These are phyloP conservation scores for Pelodytes ibericus DNA, from an alignment of 2,797 vertebrate species.

Conservation along the genomic window DNA sequence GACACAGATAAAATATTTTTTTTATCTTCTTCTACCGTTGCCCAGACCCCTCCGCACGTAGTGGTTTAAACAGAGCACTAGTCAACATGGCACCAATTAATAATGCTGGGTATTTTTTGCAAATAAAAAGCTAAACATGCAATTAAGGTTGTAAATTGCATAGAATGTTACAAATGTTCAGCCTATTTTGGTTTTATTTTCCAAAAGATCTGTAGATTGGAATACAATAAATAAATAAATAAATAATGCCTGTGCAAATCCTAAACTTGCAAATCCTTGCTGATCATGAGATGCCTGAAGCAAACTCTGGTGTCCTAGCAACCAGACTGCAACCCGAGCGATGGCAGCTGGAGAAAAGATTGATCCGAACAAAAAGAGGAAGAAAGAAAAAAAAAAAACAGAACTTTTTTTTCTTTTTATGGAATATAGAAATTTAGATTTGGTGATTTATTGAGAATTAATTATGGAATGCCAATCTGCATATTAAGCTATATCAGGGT, in stretches of 20 bases:
- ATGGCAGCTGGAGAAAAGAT: constrained; percentile 62
- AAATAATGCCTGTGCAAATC: constrained; percentile 56
- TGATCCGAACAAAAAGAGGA: constrained; percentile 40
- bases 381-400: neutral
- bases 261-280: constrained; percentile 68
- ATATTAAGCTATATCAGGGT: too few relatives aligned
- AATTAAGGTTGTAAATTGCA: too few relatives aligned
- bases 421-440: constrained; percentile 32
- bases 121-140: too few relatives aligned
- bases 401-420: neutral
- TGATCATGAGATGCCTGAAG: constrained; percentile 69
- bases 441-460: neutral
- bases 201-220: constrained; percentile 16
- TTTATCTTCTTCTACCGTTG: too few relatives aligned
- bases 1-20: too few relatives aligned
- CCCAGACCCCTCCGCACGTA: too few relatives aligned
- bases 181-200: too few relatives aligned
- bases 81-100: too few relatives aligned
- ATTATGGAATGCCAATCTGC: neutral
- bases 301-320: constrained; percentile 69
- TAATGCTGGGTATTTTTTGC: too few relatives aligned
- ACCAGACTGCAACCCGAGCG: constrained; percentile 56
- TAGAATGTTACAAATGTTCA: too few relatives aligned
- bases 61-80: too few relatives aligned
- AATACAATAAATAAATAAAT: constrained; percentile 40